Conservation (phyloP, 1,140 invertebrate genomes). For the Caenorhabditis inopinata region DNA sequence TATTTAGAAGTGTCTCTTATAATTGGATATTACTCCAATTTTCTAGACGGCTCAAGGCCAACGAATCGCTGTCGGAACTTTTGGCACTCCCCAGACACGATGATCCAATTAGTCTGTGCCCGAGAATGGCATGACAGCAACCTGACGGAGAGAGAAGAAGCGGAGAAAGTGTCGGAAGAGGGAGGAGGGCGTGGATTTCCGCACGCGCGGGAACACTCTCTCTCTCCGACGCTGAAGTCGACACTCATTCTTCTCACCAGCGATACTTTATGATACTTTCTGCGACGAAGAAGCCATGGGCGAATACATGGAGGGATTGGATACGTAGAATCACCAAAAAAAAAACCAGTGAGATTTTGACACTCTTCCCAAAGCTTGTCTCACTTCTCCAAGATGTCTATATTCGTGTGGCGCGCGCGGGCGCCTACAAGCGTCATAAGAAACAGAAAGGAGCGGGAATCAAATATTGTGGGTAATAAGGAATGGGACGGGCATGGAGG, state of each 20-base stretch:
- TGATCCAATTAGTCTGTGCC: background rate
- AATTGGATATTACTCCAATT: background rate
- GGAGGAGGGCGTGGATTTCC: background rate
- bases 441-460: background rate
- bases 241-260: slow-evolving; percentile 7
- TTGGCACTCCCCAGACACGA: background rate
- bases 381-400: background rate
- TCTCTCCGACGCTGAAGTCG: background rate
- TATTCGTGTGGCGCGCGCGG: background rate
- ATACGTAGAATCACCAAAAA: background rate
- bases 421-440: slow-evolving; percentile 24
- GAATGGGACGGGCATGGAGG: too few species aligned
- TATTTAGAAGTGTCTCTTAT: background rate
- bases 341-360: slow-evolving; percentile 33
- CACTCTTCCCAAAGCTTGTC: background rate
- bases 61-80: background rate
- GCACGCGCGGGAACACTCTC: background rate
- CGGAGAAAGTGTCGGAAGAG: background rate
- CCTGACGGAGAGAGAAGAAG: too few species aligned
- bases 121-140: slow-evolving; percentile 24
- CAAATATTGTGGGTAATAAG: background rate
- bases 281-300: background rate
- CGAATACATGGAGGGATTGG: background rate
- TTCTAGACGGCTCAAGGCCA: background rate
- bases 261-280: slow-evolving; percentile 27